Evolutionary conservation across 2,888 invertebrate species (phyloP), one percentile per base, ranked within the genome.

Genomic region (Eugnorisma glareosa): DNA sequence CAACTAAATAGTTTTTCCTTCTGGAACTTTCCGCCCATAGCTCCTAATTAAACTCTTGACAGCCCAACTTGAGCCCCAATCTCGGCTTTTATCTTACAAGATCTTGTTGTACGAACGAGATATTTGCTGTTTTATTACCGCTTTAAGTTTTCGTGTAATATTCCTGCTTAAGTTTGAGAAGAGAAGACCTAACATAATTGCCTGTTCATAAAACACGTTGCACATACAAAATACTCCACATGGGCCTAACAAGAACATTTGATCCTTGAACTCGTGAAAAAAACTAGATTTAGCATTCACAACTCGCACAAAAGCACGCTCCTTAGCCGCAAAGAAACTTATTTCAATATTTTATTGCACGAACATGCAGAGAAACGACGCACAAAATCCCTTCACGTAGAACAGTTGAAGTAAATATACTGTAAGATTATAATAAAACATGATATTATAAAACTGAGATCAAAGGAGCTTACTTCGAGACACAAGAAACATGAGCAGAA

Each of bases 41-140:
- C 80, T 80, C 71, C 86, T 83, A 84, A 88, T 90, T 87, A 89
- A 85, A 70, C 74, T 71, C 85, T 84, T 80, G 83, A 79, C 81
- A 77, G 79, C 79, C 77, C 74, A 73, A 72, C 77, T 80, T 72
- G 48, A 67, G 67, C 77, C 88, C 69, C 76, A 82, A 81, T 75
- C 74, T 73, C 37, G 28, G 48, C 72, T 63, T 83, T 69, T 64
- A 73, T 76, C 71, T 69, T 67, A 69, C 28, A 67, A 71, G 73
- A 85, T 73, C 54, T 31, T 54, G 61, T 54, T 35, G 57, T 21
- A 45, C 5, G 2, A 61, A 64, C 63, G 31, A 76, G 61, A 68
- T 67, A 57, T 54, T 79, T 73, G 40, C 35, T 64, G 63, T 54
- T 69, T 84, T 84, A 72, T 79, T 72, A 70, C 7, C 11, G 35